A percentile compares a stretch with the other conserved stretches of the same genome.
phyloP scores from a whole-genome alignment of 2,888 invertebrate species.

The Orthonevra nobilis region DNA sequence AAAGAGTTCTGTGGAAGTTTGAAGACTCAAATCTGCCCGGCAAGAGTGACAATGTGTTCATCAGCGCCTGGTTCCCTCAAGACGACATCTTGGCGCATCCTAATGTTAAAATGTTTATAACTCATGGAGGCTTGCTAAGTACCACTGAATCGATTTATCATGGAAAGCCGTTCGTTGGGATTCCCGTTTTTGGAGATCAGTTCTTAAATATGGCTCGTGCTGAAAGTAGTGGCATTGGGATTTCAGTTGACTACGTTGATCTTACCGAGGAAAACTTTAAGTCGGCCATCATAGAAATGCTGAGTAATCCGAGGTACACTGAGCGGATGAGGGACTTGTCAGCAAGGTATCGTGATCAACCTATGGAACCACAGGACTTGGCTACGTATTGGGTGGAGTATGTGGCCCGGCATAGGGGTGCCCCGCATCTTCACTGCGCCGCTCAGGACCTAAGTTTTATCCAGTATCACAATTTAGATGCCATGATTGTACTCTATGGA shows the following conservation, averaged over 20 bases:
- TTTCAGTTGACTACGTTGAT: constrained; percentile 75
- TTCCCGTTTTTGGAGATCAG: constrained; percentile 82
- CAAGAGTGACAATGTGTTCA: constrained; percentile 76
- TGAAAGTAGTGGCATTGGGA: constrained; percentile 79
- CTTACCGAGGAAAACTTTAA: constrained; percentile 75
- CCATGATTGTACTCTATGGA: constrained; percentile 71
- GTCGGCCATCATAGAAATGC: constrained; percentile 70
- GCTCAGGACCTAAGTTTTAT: constrained; percentile 75
- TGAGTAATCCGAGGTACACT: constrained; percentile 71
- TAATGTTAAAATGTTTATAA: constrained; percentile 80
- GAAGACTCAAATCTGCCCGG: constrained; percentile 76
- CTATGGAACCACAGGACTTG: constrained; percentile 74
- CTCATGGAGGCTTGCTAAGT: constrained; percentile 81
- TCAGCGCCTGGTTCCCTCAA: constrained; percentile 80
- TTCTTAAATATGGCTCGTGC: constrained; percentile 80
- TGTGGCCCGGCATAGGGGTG: constrained; percentile 76
- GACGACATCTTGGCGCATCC: constrained; percentile 80
- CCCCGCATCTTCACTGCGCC: constrained; percentile 75
- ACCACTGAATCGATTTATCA: constrained; percentile 81
- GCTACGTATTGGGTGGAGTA: constrained; percentile 79
- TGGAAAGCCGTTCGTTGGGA: constrained; percentile 81
- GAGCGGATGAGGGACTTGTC: constrained; percentile 72
- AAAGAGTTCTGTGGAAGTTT: constrained; percentile 80
- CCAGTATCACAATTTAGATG: constrained; percentile 75
- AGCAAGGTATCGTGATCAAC: constrained; percentile 76